These are phyloP conservation scores for Apistogramma diplotaenia DNA, from an alignment of 2,113 vertebrate genomes.

Conservation along the genomic window DNA sequence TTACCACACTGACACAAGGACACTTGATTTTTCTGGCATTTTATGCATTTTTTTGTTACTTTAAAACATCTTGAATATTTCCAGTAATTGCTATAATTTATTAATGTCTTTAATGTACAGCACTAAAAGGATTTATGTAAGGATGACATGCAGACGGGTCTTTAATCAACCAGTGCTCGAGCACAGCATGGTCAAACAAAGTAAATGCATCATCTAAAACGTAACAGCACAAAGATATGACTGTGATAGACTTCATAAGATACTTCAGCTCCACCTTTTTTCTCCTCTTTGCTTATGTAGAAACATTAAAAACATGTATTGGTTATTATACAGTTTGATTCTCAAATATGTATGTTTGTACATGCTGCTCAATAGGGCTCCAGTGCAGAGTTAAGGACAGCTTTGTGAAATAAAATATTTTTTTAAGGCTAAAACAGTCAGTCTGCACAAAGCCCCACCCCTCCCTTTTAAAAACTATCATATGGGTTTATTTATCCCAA, in stretches of 20 bases:
- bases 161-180: background rate
- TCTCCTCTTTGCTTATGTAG: background rate
- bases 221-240: conserved; percentile 3
- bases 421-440: conserved; percentile 47
- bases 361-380: conserved; percentile 17
- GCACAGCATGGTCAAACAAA: background rate
- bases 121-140: conserved; percentile 1
- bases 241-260: background rate
- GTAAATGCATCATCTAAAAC: background rate
- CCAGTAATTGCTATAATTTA: background rate
- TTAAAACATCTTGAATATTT: conserved; percentile 11
- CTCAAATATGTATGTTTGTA: background rate
- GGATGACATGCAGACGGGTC: conserved; percentile 14
- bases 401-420: conserved; percentile 9
- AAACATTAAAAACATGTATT: conserved; percentile 6
- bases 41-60: conserved; percentile 31
- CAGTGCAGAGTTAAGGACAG: conserved; percentile 44
- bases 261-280: background rate
- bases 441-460: background rate
- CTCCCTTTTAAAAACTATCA: background rate
- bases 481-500: background rate
- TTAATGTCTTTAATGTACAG: background rate
- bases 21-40: conserved; percentile 65
- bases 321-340: conserved; percentile 10
- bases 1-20: conserved; percentile 71